Base-by-base conservation (phyloP, 2,888 invertebrate genomes). In the Apotomis capreana region DNA sequence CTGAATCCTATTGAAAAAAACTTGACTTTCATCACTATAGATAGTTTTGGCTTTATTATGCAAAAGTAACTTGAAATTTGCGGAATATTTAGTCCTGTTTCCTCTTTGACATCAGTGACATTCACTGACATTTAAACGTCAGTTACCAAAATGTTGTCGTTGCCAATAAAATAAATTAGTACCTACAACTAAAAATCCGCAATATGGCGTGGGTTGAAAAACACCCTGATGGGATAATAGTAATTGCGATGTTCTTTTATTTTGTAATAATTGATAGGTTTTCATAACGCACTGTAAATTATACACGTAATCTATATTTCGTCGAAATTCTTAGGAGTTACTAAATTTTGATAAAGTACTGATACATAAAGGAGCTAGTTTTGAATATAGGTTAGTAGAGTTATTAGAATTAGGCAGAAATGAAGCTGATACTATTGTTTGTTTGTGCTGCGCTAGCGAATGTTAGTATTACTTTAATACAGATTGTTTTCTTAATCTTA, bases 321-420 rank as follows among this genome's bases (percentile, higher is more conserved):
- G 13, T 44, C 57, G 57, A 12, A 58, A 68, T 70, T 46, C 13
- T 52, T 36, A 2, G 0, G 13, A 52, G 37, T 72, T 63, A 59
- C 62, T 44, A 68, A 72, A 46, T 52, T 62, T 51, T 12, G 72
- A 72, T 72, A 72, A 68, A 37, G 59, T n/a, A 49, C 44, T n/a
- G 2, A 58, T 72, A 72, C 68, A 37, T 63, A 72, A 68, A 51
- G 52, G 9, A 4, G 49, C 6, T 5, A 10, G 51, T 52, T 68
- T 37, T 37, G 68, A 49, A 72, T 63, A 12, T 72, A 15, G 68
- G 72, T 58, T 68, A 68, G 63, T 72, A 51, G 55, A 49, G 37
- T 36, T 12, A 15, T 6, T 9, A 49, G 15, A 15, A 57, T 40
- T 26, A 61, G 36, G 9, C n/a, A 13, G 46, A 63, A 54, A 72